Percentiles rank a stretch among this genome's conserved stretches.
Evolutionary conservation across 2,113 vertebrate species (phyloP).

Genomic region (Ardeotis arabs): DNA sequence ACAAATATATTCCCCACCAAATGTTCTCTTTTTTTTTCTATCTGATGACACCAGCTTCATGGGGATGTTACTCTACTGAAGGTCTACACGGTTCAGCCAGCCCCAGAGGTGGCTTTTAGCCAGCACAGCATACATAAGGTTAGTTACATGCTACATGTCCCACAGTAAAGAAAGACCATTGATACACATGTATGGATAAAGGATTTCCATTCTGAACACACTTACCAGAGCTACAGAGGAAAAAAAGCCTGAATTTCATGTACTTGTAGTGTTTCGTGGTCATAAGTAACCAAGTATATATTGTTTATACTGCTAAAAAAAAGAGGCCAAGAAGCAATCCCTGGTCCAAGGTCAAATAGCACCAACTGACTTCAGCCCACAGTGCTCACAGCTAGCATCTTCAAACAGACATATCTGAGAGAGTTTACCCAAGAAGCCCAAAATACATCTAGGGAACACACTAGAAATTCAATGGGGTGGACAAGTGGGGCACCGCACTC

Average conservation of each 20-base stretch:
- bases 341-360: neutral
- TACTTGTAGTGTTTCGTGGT: neutral
- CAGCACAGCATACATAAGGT: neutral
- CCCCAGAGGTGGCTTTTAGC: neutral
- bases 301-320: neutral
- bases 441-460: neutral
- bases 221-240: neutral
- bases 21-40: neutral
- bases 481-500: accelerated
- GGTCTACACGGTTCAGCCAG: neutral
- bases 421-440: neutral
- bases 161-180: neutral
- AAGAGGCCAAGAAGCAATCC: neutral
- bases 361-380: neutral
- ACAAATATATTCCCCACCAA: neutral
- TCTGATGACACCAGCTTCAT: neutral
- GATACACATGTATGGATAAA: neutral
- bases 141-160: neutral
- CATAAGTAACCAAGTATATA: neutral
- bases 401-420: neutral
- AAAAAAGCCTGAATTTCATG: neutral
- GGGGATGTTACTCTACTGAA: neutral
- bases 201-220: neutral
- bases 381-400: neutral
- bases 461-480: neutral